Evolutionary conservation across 2,113 vertebrate species (phyloP), one percentile per base, ranked within the genome.

Genomic region (Apeltes quadracus): DNA sequence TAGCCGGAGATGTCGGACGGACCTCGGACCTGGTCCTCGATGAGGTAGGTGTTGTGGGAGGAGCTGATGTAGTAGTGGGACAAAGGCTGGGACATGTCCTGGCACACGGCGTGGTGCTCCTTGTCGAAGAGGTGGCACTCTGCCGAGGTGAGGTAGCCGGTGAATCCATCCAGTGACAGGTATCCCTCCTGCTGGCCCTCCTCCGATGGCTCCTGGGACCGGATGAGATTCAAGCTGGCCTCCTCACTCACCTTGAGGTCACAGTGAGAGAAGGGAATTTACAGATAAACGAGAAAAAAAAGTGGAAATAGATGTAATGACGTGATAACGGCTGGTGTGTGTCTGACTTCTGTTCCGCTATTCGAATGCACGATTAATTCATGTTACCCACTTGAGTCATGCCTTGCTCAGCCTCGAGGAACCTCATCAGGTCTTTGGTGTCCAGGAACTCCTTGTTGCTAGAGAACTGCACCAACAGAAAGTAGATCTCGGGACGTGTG

Each of bases 391-490:
- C 95, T 4, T 96, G 95, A 57, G 95, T 92, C 92, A 97, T 94
- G 79, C 97, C 97, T 88, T 98, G 97, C 74, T 98, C 97, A 55
- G 96, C 96, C 92, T 98, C 97, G 23, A 98, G 94, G 92, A 98
- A 98, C 94, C 94, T 96, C 95, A 95, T 97, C 84, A 98, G 93
- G 87, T 97, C 97, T 93, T 97, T 96, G 85, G 94, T 94, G 83
- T 98, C 96, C 83, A 98, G 91, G 81, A 95, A 97, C 91, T 98
- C 97, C 91, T 98, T 98, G 96, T 98, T 98, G 94, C 96, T 97
- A 18, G 97, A 98, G 94, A 97, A 98, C 91, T 98, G 96, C 92
- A 98, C 97, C 89, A 98, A 92, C 68, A 98, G 91, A 79, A 98
- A 98, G 90, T 98, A 98, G 88, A 98, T 97, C 93, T 98, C 97